These are phyloP conservation scores for Melanotaenia pygmaea DNA, from an alignment of 2,797 vertebrate species.

Conservation along the genomic window DNA sequence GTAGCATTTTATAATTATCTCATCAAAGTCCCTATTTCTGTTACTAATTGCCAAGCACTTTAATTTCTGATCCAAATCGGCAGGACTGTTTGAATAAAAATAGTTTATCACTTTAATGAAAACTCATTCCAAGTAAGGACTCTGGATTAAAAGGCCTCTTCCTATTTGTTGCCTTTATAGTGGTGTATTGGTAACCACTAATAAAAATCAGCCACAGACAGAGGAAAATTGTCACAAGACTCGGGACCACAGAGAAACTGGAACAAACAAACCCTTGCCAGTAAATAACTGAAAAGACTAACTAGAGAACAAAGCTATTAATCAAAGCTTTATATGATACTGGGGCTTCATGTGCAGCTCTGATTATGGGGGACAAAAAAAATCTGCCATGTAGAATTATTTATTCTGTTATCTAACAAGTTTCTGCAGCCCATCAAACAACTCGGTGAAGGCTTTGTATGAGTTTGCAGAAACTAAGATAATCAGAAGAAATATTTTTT, in stretches of 20 bases:
- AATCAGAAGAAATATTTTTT: too few relatives aligned
- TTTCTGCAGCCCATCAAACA: neutral
- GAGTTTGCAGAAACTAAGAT: too few relatives aligned
- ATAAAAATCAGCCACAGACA: neutral
- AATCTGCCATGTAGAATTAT: neutral
- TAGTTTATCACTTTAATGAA: neutral
- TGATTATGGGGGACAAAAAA: neutral
- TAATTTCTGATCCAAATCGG: neutral
- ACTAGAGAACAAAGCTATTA: neutral
- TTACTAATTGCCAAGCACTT: neutral
- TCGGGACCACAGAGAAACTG: neutral
- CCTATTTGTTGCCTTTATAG: neutral
- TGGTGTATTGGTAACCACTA: neutral
- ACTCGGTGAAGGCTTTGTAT: neutral
- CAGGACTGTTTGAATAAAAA: neutral
- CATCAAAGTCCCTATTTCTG: neutral
- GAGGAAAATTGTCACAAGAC: conserved; percentile 35
- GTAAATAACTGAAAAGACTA: neutral
- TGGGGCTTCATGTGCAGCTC: neutral
- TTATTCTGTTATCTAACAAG: neutral
- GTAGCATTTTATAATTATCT: neutral
- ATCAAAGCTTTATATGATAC: neutral
- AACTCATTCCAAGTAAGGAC: neutral
- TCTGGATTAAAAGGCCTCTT: neutral
- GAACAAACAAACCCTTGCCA: neutral